Percentiles rank a stretch among this genome's conserved stretches.
Conservation (phyloP, 2,797 vertebrate genomes). For the Coregonus ussuriensis region DNA sequence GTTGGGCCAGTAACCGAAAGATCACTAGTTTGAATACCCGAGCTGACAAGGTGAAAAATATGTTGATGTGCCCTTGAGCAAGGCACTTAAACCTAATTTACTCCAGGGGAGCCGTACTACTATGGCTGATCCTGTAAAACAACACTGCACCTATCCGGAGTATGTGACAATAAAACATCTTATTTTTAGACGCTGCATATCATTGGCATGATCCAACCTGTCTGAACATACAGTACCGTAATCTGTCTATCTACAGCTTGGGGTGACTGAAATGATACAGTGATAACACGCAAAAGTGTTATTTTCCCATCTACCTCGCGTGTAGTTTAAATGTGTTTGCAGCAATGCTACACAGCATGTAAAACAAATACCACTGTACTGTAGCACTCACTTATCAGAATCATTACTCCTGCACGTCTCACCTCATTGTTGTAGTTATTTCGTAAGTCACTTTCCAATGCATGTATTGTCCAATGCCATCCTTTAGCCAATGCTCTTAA, state of each 20-base stretch:
- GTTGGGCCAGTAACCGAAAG: too few species aligned
- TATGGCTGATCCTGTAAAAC: too few species aligned
- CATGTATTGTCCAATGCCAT: not conserved
- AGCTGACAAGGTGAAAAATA: too few species aligned
- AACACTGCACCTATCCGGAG: too few species aligned
- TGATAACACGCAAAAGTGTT: not conserved
- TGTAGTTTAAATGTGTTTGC: not conserved
- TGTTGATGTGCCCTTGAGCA: too few species aligned
- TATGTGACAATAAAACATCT: too few species aligned
- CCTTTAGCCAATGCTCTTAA: not conserved
- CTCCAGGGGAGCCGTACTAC: too few species aligned
- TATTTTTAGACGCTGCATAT: not conserved
- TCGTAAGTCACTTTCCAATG: not conserved
- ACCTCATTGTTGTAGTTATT: not conserved
- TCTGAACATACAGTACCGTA: not conserved
- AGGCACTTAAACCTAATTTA: too few species aligned
- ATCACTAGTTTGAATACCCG: too few species aligned
- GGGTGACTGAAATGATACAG: not conserved
- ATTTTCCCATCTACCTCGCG: not conserved
- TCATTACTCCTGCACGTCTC: not conserved
- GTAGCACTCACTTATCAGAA: not conserved
- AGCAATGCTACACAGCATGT: not conserved
- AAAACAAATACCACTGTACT: not conserved
- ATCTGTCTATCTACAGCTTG: not conserved
- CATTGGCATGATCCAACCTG: conserved; percentile 8